Evolutionary conservation across 2,797 vertebrate genomes (phyloP), one percentile per base, ranked within the genome.

Genomic region (Valencia hispanica): DNA sequence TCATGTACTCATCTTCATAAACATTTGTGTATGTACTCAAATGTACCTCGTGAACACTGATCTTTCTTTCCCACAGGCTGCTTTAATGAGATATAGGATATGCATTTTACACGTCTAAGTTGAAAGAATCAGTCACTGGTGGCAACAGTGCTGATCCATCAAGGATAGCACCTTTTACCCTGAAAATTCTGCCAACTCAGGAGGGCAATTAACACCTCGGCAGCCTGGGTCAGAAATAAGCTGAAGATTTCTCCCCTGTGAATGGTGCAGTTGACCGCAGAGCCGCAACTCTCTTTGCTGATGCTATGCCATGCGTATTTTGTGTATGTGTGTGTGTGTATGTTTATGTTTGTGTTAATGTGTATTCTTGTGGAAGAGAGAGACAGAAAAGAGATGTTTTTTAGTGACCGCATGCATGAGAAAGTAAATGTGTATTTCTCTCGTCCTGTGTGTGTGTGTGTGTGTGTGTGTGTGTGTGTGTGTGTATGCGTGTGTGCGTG

Each of bases 121-220:
- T 95, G 92, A 95, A 95, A 94, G 91, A 93, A 93, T 92, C 94
- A 94, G 95, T 96, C 96, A 95, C 95, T 94, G 94, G 93, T 96
- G 96, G 95, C 94, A 94, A 95, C 96, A 93, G 94, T 96, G 96
- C 96, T 96, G 96, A 97, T 96, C 95, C 96, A 96, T 97, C 97
- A 97, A 97, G 96, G 96, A 95, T 96, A 95, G 92, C 94, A 96
- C 93, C 95, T 96, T 93, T 96, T 96, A 96, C 95, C 95, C 96
- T 96, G 95, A 92, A 94, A 94, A 94, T 95, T 95, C 94, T 94
- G 96, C 94, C 94, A 95, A 95, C 96, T 95, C 96, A 94, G 95
- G 96, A 96, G 95, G 95, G 96, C 96, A 97, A 97, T 97, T 97
- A 97, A 95, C 95, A 96, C 95, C 94, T 95, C 94, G 89, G 91